These are phyloP conservation scores for Oreocharis arfaki DNA, from an alignment of 2,113 vertebrate species.

Conservation along the genomic window DNA sequence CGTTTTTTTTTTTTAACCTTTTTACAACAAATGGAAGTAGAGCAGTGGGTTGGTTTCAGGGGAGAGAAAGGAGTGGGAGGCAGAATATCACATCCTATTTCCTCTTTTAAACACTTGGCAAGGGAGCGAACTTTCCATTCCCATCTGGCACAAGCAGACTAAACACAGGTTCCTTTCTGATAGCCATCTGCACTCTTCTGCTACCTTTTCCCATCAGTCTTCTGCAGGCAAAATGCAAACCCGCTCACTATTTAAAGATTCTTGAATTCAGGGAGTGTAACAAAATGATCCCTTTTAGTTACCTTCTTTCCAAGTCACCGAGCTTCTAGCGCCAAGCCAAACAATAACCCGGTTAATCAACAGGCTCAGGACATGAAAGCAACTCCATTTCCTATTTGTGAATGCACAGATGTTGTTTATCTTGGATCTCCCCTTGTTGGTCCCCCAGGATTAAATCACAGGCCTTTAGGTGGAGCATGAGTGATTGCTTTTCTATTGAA, in stretches of 20 bases:
- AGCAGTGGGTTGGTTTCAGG: constrained; percentile 25
- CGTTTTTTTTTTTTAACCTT: background rate
- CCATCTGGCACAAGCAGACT: constrained; percentile 43
- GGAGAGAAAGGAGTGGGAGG: constrained; percentile 57
- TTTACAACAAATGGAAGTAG: constrained; percentile 44
- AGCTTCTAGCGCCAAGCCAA: background rate
- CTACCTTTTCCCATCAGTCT: constrained; percentile 47
- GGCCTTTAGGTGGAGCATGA: background rate
- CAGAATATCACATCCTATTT: constrained; percentile 63
- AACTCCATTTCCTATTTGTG: constrained; percentile 68
- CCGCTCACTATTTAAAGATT: constrained; percentile 31
- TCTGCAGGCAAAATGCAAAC: constrained; percentile 20
- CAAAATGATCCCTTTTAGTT: background rate
- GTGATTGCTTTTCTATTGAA: background rate
- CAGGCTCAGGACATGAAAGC: constrained; percentile 56
- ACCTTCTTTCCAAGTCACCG: background rate
- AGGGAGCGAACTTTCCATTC: constrained; percentile 48
- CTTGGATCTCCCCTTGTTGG: constrained; percentile 41
- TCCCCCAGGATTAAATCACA: constrained; percentile 11
- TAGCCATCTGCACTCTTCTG: constrained; percentile 16
- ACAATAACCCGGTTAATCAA: constrained; percentile 34
- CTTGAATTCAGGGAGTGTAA: background rate
- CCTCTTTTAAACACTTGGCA: constrained; percentile 66
- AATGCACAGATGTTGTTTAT: constrained; percentile 70
- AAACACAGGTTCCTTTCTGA: constrained; percentile 36